A percentile compares a stretch with the other conserved stretches of the same genome.
Evolutionary conservation across 2,797 vertebrate genomes (phyloP).

Genomic region (Microctenopoma steveboyesi): DNA sequence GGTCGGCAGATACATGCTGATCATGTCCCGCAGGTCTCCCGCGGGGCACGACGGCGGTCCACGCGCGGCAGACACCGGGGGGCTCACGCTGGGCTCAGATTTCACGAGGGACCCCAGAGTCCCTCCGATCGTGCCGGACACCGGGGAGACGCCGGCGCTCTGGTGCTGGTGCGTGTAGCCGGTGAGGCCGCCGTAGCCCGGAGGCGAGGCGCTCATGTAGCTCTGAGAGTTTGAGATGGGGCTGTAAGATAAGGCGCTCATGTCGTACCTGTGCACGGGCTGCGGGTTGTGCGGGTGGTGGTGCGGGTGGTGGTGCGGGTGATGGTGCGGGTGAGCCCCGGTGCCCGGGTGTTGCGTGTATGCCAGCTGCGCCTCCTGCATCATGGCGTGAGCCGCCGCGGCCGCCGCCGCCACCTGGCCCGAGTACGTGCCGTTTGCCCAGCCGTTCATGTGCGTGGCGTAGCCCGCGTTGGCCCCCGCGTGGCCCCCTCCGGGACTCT

Average conservation of each 20-base stretch:
- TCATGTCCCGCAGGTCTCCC: slow-evolving; percentile 98
- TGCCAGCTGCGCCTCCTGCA: slow-evolving; percentile 97
- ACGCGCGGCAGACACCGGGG: slow-evolving; percentile 86
- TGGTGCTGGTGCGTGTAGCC: slow-evolving; percentile 88
- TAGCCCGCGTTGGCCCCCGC: slow-evolving; percentile 81
- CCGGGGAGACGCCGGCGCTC: slow-evolving; percentile 85
- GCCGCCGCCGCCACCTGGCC: slow-evolving; percentile 94
- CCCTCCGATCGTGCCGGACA: slow-evolving; percentile 87
- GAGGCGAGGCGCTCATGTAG: slow-evolving; percentile 95
- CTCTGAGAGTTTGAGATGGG: slow-evolving; percentile 94
- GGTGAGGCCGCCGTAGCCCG: slow-evolving; percentile 92
- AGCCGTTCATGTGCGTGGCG: slow-evolving; percentile 95
- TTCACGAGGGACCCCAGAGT: slow-evolving; percentile 92
- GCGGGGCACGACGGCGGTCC: slow-evolving; percentile 87
- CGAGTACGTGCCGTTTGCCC: slow-evolving; percentile 94
- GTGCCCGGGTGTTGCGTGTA: slow-evolving; percentile 92
- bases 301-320: slow-evolving; percentile 84
- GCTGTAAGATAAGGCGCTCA: slow-evolving; percentile 92
- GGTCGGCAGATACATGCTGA: slow-evolving; percentile 93
- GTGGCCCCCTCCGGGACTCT: slow-evolving; percentile 88
- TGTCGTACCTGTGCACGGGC: slow-evolving; percentile 93
- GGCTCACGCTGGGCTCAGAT: slow-evolving; percentile 93
- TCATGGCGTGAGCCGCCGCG: slow-evolving; percentile 96
- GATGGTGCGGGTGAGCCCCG: slow-evolving; percentile 85
- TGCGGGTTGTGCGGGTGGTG: slow-evolving; percentile 92